A percentile compares a stretch with the other conserved stretches of the same genome.
Evolutionary conservation across 2,888 invertebrate species (phyloP).

Genomic region (Caenorhabditis angaria): DNA sequence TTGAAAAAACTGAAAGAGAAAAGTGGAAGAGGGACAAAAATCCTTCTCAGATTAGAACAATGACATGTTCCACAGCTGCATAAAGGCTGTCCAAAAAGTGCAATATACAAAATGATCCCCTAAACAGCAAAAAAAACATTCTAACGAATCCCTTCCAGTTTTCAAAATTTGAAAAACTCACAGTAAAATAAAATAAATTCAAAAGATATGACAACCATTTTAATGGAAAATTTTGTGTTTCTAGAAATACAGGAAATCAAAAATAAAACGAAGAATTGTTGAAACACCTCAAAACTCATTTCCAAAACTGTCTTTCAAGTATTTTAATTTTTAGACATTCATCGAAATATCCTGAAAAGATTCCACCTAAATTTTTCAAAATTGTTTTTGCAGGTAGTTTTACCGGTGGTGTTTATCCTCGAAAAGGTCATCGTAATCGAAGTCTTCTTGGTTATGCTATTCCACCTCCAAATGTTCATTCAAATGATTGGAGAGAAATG

Average conservation of each 20-base stretch:
- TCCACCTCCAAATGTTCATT: conserved; percentile 55
- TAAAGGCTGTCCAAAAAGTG: too few species aligned
- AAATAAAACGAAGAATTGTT: background rate
- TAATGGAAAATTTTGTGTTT: too few species aligned
- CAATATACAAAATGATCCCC: too few species aligned
- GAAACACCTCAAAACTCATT: background rate
- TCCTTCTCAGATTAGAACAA: too few species aligned
- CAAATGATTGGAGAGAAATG: conserved; percentile 57
- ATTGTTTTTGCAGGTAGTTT: conserved; percentile 39
- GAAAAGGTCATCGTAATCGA: conserved; percentile 46
- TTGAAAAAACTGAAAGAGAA: too few species aligned
- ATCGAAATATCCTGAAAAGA: background rate
- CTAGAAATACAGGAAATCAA: background rate
- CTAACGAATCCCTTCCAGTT: too few species aligned
- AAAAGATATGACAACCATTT: too few species aligned
- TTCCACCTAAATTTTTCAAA: background rate
- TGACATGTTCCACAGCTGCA: too few species aligned
- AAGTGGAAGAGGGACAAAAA: too few species aligned
- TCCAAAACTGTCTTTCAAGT: background rate
- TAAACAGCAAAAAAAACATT: too few species aligned
- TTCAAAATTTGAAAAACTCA: too few species aligned
- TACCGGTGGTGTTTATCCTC: conserved; percentile 48
- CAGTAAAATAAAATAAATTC: too few species aligned
- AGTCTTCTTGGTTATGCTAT: conserved; percentile 51
- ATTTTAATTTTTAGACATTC: background rate